Evolutionary conservation across 2,888 invertebrate species (phyloP), one percentile per base, ranked within the genome.

Genomic region (Hydropsyche betteni): DNA sequence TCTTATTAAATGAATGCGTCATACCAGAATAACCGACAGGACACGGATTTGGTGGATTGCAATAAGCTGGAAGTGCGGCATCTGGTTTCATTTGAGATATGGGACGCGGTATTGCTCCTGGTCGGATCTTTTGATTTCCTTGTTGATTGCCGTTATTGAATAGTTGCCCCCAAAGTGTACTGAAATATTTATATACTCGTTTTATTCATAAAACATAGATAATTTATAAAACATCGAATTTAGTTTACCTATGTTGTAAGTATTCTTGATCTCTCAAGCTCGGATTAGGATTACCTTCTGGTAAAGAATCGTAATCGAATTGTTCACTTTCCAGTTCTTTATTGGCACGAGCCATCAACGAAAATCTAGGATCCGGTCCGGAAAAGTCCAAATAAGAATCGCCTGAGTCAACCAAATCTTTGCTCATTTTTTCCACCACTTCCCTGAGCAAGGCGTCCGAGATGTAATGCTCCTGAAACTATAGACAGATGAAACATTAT

Each of bases 31-130:
- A 98, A 80, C 98, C 99, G 76, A 95, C 91, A 1, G 99, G 99
- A 83, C 99, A 99, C 0, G 99, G 99, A 85, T 99, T 99, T 1
- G 99, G 99, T 0, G 99, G 99, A 84, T 98, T 98, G 85, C 99
- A 99, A 85, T 99, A 99, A 24, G 99, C 98, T 0, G 99, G 99
- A 76, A 99, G 88, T 12, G 94, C 92, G 8, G 94, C 94, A 83
- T 99, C 98, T 4, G 94, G 92, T 86, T 98, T 98, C 69, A 96
- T 91, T 84, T 94, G 92, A 80, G 92, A 91, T 52, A 87, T 85
- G 81, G 91, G 92, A 69, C 89, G 88, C 44, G 89, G 80, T 12
- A 84, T 80, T 1, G 89, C 90, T 50, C 89, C 88, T 4, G 89
- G 88, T 77, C 87, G 88, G 69, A 93, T 84, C 1, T 88, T 88